Evolutionary conservation across 2,113 vertebrate species (phyloP).

Genomic region (Pitta sordida): DNA sequence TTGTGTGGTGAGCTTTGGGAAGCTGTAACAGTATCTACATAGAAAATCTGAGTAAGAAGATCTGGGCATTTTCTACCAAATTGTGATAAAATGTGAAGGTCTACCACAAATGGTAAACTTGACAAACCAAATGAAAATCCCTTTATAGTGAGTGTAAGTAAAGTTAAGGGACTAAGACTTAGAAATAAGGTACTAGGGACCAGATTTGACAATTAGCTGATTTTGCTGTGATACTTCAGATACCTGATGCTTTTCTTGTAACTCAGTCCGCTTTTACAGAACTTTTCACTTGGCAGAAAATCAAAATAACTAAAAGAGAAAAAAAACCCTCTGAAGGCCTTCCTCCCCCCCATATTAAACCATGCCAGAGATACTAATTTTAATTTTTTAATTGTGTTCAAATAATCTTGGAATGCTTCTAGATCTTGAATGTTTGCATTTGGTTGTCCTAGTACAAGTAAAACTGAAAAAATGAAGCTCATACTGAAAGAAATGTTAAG

Average conservation of each 20-base stretch:
- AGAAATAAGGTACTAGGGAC: neutral
- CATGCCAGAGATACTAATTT: neutral
- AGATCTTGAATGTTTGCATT: neutral
- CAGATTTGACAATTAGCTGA: neutral
- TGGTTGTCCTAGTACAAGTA: neutral
- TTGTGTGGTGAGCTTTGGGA: neutral
- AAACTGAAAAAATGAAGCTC: neutral
- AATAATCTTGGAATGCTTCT: neutral
- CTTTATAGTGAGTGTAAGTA: neutral
- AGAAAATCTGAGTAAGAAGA: neutral
- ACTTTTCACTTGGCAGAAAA: neutral
- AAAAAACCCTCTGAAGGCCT: accelerated
- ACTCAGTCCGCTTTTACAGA: neutral
- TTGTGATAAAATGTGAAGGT: neutral
- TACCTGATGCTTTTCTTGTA: neutral
- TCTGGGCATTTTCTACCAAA: neutral
- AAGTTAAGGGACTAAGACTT: neutral
- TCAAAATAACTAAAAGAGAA: neutral
- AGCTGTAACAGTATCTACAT: neutral
- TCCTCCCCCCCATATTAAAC: no score
- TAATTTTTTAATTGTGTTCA: neutral
- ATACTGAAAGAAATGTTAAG: neutral
- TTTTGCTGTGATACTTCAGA: neutral
- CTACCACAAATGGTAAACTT: neutral
- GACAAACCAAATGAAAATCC: neutral